A percentile compares a stretch with the other conserved stretches of the same genome.
phyloP scores from a whole-genome alignment of 2,797 vertebrate genomes.

The Oophaga sylvatica region DNA sequence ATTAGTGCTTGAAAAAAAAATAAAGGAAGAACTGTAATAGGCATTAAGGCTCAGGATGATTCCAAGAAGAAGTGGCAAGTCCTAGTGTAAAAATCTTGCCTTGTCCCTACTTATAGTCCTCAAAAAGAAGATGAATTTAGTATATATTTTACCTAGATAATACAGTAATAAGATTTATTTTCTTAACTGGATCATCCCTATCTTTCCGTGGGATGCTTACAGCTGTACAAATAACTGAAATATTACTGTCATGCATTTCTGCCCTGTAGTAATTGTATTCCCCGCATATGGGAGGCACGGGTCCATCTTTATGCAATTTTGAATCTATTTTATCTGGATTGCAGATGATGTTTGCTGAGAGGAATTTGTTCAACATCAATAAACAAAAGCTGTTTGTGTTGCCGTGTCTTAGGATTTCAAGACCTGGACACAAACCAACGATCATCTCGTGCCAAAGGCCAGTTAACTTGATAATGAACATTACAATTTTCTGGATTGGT shows the following conservation, averaged over 20 bases:
- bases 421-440: constrained; percentile 24
- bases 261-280: not conserved
- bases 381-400: constrained; percentile 51
- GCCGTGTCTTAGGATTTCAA: constrained; percentile 25
- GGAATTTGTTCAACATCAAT: constrained; percentile 33
- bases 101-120: too few species aligned
- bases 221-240: not conserved
- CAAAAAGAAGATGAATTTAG: too few species aligned
- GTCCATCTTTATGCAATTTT: not conserved
- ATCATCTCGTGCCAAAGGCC: not conserved
- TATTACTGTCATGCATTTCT: not conserved
- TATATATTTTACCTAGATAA: too few species aligned
- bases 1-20: too few species aligned
- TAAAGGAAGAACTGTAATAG: too few species aligned
- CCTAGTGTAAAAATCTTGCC: too few species aligned
- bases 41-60: too few species aligned
- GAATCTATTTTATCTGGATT: constrained; percentile 37
- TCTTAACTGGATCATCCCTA: too few species aligned
- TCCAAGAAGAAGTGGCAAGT: too few species aligned
- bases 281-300: not conserved
- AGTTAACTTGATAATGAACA: constrained; percentile 14
- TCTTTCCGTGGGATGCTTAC: not conserved
- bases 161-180: too few species aligned
- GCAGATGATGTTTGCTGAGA: constrained; percentile 47
- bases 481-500: constrained; percentile 15